Conservation (phyloP, 2,888 invertebrate species). For the Dorcus hopei region DNA sequence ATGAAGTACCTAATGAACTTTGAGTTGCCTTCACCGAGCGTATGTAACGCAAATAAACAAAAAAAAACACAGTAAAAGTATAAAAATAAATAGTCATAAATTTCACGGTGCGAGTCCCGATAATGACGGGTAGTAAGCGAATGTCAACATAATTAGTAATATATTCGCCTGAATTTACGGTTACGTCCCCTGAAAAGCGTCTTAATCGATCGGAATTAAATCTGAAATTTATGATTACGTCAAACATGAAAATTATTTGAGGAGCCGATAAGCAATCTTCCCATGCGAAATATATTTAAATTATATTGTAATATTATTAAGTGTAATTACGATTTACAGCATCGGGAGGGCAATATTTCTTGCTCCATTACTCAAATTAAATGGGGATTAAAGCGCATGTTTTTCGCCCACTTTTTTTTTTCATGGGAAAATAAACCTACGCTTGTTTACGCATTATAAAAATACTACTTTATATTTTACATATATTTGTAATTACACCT, state of each 20-base stretch:
- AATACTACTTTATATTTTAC: too few relatives aligned
- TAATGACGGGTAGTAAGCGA: neutral
- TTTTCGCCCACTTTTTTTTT: too few relatives aligned
- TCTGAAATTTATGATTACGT: constrained; percentile 8
- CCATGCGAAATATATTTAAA: constrained; percentile 5
- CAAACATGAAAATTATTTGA: constrained; percentile 7
- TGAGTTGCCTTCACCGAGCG: too few relatives aligned
- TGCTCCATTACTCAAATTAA: neutral
- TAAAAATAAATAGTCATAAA: too few relatives aligned
- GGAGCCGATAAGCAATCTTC: neutral
- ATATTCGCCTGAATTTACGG: constrained; percentile 6
- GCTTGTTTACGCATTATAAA: too few relatives aligned
- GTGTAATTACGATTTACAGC: constrained; percentile 3
- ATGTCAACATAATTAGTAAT: constrained; percentile 11
- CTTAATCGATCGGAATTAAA: constrained; percentile 9
- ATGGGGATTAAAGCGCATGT: neutral
- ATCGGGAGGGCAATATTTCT: neutral
- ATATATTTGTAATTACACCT: too few relatives aligned
- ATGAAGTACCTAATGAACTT: too few relatives aligned
- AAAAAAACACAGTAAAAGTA: too few relatives aligned
- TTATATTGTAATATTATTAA: constrained; percentile 2
- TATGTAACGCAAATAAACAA: too few relatives aligned
- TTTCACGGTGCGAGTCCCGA: neutral
- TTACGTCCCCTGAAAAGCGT: neutral
- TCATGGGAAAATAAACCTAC: too few relatives aligned